A percentile compares a stretch with the other conserved stretches of the same genome.
Evolutionary conservation across 2,888 invertebrate genomes (phyloP).

Genomic region (Ptychoptera contaminata): DNA sequence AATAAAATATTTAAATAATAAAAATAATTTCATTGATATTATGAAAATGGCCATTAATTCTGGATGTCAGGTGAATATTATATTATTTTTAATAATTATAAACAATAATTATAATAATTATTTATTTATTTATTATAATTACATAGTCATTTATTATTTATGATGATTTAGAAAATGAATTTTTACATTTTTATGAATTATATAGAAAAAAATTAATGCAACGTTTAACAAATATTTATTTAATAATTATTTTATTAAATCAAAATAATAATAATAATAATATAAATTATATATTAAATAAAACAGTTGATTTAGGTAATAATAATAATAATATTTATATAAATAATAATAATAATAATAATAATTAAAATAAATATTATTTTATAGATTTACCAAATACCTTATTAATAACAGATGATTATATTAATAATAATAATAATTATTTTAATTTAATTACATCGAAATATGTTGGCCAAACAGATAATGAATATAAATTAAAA

Average conservation of each 20-base stretch:
- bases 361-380: neutral
- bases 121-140: neutral
- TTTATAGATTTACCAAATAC: conserved; percentile 20
- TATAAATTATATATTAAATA: too few relatives aligned
- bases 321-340: too few relatives aligned
- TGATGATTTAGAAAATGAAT: too few relatives aligned
- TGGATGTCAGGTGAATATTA: conserved; percentile 1
- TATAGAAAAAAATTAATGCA: too few relatives aligned
- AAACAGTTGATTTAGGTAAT: too few relatives aligned
- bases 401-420: conserved; percentile 15
- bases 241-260: too few relatives aligned
- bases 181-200: too few relatives aligned
- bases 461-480: conserved; percentile 18
- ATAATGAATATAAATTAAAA: conserved; percentile 14
- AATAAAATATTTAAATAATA: neutral
- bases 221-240: too few relatives aligned
- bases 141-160: neutral
- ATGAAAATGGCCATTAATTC: neutral
- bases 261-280: too few relatives aligned
- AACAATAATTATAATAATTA: too few relatives aligned
- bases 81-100: neutral
- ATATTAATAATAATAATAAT: conserved; percentile 4
- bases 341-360: too few relatives aligned
- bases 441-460: conserved; percentile 22
- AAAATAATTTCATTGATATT: neutral